Evolutionary conservation across 2,888 invertebrate genomes (phyloP).

Genomic region (Tenthredo scrophulariae): DNA sequence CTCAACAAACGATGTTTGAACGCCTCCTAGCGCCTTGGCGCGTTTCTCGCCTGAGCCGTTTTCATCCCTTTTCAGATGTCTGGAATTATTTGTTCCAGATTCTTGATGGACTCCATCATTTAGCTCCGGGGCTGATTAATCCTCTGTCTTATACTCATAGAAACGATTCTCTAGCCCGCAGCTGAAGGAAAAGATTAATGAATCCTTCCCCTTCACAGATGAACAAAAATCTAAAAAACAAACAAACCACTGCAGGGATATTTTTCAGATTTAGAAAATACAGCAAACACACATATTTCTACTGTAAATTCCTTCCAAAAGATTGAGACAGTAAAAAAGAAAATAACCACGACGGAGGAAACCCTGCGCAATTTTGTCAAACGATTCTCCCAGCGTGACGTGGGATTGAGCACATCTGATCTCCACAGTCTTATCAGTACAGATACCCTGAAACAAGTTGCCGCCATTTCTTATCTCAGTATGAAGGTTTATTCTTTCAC

Average conservation of each 20-base stretch:
- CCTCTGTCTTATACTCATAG: slow-evolving; percentile 31
- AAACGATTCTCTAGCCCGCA: slow-evolving; percentile 1
- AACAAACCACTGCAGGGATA: not conserved
- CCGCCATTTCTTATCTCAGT: slow-evolving; percentile 23
- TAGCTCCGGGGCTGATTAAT: slow-evolving; percentile 38
- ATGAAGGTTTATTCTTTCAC: not conserved
- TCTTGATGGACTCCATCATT: slow-evolving; percentile 33
- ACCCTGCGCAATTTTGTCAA: slow-evolving; percentile 17
- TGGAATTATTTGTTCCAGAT: slow-evolving; percentile 26
- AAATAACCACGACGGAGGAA: not conserved
- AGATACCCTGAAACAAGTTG: slow-evolving; percentile 22
- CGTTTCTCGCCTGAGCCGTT: not conserved
- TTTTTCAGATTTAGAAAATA: not conserved
- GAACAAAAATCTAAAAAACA: not conserved
- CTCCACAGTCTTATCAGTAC: slow-evolving; percentile 4
- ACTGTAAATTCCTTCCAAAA: not conserved
- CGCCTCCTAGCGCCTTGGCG: not conserved
- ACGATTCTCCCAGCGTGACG: not conserved
- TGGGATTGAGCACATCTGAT: slow-evolving; percentile 1
- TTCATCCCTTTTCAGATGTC: slow-evolving; percentile 8
- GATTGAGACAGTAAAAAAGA: not conserved
- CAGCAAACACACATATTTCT: not conserved
- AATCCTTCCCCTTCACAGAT: not conserved
- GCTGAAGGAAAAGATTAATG: slow-evolving; percentile 14
- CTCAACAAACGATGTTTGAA: slow-evolving; percentile 22